phyloP scores from a whole-genome alignment of 2,888 invertebrate species.

The Diabrotica balteata region DNA sequence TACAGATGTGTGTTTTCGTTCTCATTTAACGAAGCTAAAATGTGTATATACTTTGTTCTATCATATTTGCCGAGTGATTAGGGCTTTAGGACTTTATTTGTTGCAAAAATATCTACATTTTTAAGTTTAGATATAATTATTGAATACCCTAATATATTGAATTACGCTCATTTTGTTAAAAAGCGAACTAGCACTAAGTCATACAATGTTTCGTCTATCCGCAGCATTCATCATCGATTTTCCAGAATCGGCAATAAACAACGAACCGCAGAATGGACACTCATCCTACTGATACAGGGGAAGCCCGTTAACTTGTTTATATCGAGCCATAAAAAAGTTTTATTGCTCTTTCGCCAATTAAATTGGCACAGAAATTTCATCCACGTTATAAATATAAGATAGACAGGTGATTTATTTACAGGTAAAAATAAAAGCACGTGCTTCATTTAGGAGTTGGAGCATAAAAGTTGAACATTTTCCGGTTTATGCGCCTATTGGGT shows the following conservation, averaged over 20 bases:
- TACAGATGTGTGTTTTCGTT: no score
- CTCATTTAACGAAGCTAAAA: no score
- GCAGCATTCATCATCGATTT: slow-evolving; percentile 9
- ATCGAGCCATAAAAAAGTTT: slow-evolving; percentile 31
- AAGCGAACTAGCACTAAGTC: background rate
- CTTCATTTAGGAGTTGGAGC: slow-evolving; percentile 29
- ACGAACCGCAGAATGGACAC: slow-evolving; percentile 17
- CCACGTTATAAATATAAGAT: slow-evolving; percentile 38
- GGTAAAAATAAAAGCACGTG: slow-evolving; percentile 40
- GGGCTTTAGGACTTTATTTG: no score
- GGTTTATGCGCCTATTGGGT: slow-evolving; percentile 11
- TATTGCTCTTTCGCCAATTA: slow-evolving; percentile 30
- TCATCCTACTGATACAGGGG: slow-evolving; percentile 16
- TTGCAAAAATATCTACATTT: no score
- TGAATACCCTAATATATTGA: no score
- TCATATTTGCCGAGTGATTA: no score
- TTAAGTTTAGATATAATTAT: no score
- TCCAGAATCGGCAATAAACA: slow-evolving; percentile 19
- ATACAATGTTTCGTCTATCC: background rate
- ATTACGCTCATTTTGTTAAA: no score
- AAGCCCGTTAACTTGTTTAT: slow-evolving; percentile 32
- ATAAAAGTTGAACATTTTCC: slow-evolving; percentile 30
- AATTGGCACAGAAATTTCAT: slow-evolving; percentile 26
- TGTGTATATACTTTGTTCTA: no score
- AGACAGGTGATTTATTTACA: slow-evolving; percentile 42